A percentile compares a stretch with the other conserved stretches of the same genome.
Conservation (phyloP, 2,888 invertebrate genomes). For the Helleia helle region DNA sequence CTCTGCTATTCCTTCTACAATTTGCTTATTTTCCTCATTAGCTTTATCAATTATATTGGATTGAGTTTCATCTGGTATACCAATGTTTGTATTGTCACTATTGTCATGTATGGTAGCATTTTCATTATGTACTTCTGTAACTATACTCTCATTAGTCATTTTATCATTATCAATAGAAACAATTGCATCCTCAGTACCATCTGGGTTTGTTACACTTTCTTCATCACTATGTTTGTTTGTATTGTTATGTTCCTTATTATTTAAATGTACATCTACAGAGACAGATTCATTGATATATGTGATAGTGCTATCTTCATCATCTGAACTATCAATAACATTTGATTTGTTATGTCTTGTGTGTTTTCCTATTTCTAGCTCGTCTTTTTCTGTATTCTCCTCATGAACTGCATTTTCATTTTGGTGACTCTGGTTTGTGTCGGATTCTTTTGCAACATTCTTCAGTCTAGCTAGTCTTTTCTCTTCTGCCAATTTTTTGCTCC, state of each 20-base stretch:
- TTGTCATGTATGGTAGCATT: too few relatives aligned
- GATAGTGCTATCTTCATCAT: conserved; percentile 24
- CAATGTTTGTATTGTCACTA: too few relatives aligned
- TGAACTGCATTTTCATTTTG: not conserved
- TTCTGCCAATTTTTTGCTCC: conserved; percentile 78
- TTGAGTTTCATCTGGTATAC: too few relatives aligned
- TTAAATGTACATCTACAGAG: conserved; percentile 24
- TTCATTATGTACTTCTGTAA: too few relatives aligned
- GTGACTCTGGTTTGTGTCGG: not conserved
- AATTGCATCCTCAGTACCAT: too few relatives aligned
- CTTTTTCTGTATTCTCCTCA: not conserved
- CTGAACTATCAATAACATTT: conserved; percentile 30
- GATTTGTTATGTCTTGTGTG: conserved; percentile 25
- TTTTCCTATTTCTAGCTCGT: conserved; percentile 11
- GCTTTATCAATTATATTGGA: too few relatives aligned
- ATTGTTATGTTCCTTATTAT: conserved; percentile 1
- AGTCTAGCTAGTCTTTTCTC: conserved; percentile 75
- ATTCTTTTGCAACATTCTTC: conserved; percentile 29
- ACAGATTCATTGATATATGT: conserved; percentile 23
- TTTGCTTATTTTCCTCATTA: conserved; percentile 5
- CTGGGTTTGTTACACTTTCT: too few relatives aligned
- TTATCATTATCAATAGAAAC: too few relatives aligned
- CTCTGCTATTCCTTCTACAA: not conserved
- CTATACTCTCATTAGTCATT: too few relatives aligned
- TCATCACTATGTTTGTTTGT: too few relatives aligned